Evolutionary conservation across 2,888 invertebrate species (phyloP), one percentile per base, ranked within the genome.

Genomic region (Hydroisotoma schaefferi): DNA sequence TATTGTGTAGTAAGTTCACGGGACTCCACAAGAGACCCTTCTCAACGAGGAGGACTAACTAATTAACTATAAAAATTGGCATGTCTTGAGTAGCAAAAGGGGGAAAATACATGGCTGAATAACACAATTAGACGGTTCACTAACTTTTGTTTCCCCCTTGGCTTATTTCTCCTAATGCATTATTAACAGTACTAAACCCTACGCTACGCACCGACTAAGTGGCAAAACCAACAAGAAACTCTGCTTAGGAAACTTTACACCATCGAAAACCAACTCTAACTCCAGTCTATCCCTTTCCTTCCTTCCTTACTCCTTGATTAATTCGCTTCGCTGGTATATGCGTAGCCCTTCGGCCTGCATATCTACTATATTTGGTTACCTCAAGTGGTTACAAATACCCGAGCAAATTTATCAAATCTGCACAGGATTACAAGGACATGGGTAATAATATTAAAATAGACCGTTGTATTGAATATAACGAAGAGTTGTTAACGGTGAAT

Each of bases 81-180:
- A 62, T 62, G 59, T 61, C 62, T 59, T 59, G 59, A 54, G 54
- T 22, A 61, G 65, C 49, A 56, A 57, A 59, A 51, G 26, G 56
- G 55, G 59, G 55, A 62, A 57, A 57, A 59, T 63, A 60, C 65
- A 63, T 55, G 63, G 59, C 63, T 65, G 62, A 65, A 63, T 65
- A 63, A 65, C 59, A 63, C 62, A 65, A 65, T 65, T 65, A 65
- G 63, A 63, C 62, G 65, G 57, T 65, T 65, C 52, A 63, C 63
- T 59, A 65, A 65, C 65, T 65, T 60, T 59, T 59, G 59, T 59
- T 59, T 59, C 43, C 55, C 25, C 38, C 28, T 37, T 43, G 22
- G 40, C 47, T 57, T 51, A 26, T 43, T 40, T 25, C 54, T 46
- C 46, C 25, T 52, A 52, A 52, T 52, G 52, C 52, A 52, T 52